Evolutionary conservation across 2,797 vertebrate genomes (phyloP), one percentile per base, ranked within the genome.

Genomic region (Phataginus tricuspis): DNA sequence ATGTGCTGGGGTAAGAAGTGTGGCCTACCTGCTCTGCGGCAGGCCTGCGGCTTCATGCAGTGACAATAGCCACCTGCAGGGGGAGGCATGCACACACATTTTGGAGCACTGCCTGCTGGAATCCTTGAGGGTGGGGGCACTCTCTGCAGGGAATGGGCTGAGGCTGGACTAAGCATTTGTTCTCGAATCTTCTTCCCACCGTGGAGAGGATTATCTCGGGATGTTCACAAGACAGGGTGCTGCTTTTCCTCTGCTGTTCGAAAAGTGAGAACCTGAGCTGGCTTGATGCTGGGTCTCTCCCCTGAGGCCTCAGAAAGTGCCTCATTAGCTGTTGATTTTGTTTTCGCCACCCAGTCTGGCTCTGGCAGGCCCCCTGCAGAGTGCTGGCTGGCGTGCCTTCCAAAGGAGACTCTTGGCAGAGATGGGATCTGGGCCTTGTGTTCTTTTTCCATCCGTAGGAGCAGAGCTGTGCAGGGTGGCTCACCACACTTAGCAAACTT

Each of bases 311-410:
- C 61, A 51, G 55, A 59, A 97, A 97, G 95, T 83, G 91, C 98
- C 98, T 98, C 97, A 83, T 98, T 97, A 98, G 98, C 97, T 97
- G 98, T 97, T 98, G 98, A 97, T 98, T 98, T 98, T 97, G 97
- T 97, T 98, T 98, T 97, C 97, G 92, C 97, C 98, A 94, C 98
- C 98, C 98, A 98, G 98, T 95, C 98, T 97, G 98, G 97, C 95
- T 97, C 98, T 98, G 98, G 98, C 98, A 98, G 96, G 96, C 97
- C 96, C 93, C 97, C 96, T 92, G 90, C 97, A 94, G 98, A 97
- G 94, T 92, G 98, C 96, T 98, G 98, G 98, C 98, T 96, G 94
- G 82, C 42, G 96, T 86, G 94, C 96, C 97, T 98, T 97, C 98
- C 98, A 97, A 95, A 97, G 98, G 97, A 98, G 97, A 94, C 96